Evolutionary conservation across 2,797 vertebrate species (phyloP).

Genomic region (Pitangus sulphuratus): DNA sequence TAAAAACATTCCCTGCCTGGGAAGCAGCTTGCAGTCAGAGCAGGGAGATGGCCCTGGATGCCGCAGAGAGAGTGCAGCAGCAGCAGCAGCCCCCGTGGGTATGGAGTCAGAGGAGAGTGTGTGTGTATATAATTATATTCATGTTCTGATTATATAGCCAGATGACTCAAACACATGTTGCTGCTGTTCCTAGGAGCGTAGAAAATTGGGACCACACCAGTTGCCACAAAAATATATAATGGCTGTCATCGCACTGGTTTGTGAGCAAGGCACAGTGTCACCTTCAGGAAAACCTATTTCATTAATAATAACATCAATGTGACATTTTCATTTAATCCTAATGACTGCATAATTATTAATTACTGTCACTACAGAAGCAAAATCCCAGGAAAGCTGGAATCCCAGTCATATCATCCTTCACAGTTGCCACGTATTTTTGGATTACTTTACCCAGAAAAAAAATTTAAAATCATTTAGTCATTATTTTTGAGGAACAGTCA

Average conservation of each 20-base stretch:
- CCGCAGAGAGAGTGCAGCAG: fast-evolving
- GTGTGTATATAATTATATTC: neutral
- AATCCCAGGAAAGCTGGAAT: constrained; percentile 20
- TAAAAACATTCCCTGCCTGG: neutral
- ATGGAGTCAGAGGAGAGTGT: neutral
- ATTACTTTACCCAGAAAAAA: neutral
- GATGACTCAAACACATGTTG: constrained; percentile 50
- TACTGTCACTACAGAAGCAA: constrained; percentile 29
- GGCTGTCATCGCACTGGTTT: neutral
- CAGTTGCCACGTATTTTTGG: neutral
- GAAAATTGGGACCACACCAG: constrained; percentile 7
- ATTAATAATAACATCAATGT: constrained; percentile 7
- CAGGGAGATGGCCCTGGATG: fast-evolving
- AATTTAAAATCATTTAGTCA: neutral
- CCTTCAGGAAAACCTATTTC: constrained; percentile 17
- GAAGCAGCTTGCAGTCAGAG: fast-evolving
- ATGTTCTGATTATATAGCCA: constrained; percentile 16
- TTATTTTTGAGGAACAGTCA: neutral
- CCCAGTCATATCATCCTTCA: neutral
- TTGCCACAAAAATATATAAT: neutral
- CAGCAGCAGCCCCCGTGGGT: neutral
- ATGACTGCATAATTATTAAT: constrained; percentile 54
- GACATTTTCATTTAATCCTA: constrained; percentile 56
- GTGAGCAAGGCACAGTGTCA: constrained; percentile 23
- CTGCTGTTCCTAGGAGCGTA: constrained; percentile 37